Evolutionary conservation across 1,140 invertebrate genomes (phyloP), one percentile per base, ranked within the genome.

Genomic region (Eumeta japonica): DNA sequence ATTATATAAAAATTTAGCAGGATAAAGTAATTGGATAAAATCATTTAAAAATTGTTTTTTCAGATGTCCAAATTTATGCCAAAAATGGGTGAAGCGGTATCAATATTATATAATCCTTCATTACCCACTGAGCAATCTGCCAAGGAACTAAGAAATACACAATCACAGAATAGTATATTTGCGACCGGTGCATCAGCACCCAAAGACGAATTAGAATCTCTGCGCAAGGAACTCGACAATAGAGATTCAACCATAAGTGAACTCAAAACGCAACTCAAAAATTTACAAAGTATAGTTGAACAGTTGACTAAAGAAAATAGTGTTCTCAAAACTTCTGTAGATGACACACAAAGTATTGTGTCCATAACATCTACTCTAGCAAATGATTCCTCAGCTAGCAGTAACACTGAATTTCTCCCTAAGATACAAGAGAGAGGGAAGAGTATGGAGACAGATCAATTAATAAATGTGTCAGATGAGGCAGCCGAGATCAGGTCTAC

Each of bases 251-350:
- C 72, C 3, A 77, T 85, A 39, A 80, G 72, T 24, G 81, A 83
- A 52, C 60, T 86, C 0, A 78, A 80, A 47, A 77, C 77, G 24
- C 81, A 86, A 48, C 62, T 85, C 7, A 71, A 73, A 19, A 77
- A 73, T 28, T 55, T 85, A 16, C 81, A 84, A 49, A 77, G 62
- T 3, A 79, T 78, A 24, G 66, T 86, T 1, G 82, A 88, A 49
- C 79, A 81, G 44, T 62, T 92, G 13, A 81, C 81, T 5, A 78
- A 77, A 46, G 86, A 89, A 60, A 90, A 89, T 66, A 74, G 76
- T 13, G 81, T 85, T 19, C 55, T 90, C 24, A 82, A 83, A 48
- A 79, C 61, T 7, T 62, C 60, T 10, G 51, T 67, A 0, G 66
- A 72, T 29, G 63, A 70, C 9, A 66, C 64, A 16, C 55, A 62